Evolutionary conservation across 2,113 vertebrate genomes (phyloP).

Genomic region (Clarias magur): DNA sequence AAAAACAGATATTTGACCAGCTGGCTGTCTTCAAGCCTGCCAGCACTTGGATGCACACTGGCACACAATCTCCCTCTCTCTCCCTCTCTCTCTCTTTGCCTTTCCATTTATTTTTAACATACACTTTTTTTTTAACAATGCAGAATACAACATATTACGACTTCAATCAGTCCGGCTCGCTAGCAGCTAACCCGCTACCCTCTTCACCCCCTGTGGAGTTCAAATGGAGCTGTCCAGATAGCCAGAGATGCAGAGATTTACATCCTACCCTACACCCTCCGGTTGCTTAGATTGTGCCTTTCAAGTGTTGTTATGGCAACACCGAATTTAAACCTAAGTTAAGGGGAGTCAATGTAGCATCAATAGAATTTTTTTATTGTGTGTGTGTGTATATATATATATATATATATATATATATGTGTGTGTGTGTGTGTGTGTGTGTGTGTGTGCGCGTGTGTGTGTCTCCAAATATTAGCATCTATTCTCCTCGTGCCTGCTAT

Average conservation of each 20-base stretch:
- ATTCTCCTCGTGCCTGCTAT: slow-evolving; percentile 44
- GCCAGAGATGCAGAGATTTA: slow-evolving; percentile 14
- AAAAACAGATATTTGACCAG: slow-evolving; percentile 52
- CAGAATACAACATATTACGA: not conserved
- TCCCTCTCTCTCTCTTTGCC: not conserved
- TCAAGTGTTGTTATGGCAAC: slow-evolving; percentile 61
- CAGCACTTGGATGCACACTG: slow-evolving; percentile 43
- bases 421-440: too few relatives aligned
- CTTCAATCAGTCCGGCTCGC: not conserved
- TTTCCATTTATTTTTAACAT: not conserved
- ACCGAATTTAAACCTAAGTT: slow-evolving; percentile 54
- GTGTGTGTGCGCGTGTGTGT: not conserved
- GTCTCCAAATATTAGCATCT: slow-evolving; percentile 47
- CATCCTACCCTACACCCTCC: slow-evolving; percentile 14
- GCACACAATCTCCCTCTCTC: slow-evolving; percentile 22
- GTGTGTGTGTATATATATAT: too few relatives aligned
- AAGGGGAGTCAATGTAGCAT: slow-evolving; percentile 47
- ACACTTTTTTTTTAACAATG: not conserved
- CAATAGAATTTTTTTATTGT: slow-evolving; percentile 29
- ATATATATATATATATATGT: too few relatives aligned
- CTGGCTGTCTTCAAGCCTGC: slow-evolving; percentile 51
- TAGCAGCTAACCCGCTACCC: not conserved
- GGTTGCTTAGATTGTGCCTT: slow-evolving; percentile 48
- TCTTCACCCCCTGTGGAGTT: not conserved
- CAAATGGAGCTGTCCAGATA: slow-evolving; percentile 14